Base-by-base conservation (phyloP, 1,140 invertebrate species). In the Grapholita molesta region DNA sequence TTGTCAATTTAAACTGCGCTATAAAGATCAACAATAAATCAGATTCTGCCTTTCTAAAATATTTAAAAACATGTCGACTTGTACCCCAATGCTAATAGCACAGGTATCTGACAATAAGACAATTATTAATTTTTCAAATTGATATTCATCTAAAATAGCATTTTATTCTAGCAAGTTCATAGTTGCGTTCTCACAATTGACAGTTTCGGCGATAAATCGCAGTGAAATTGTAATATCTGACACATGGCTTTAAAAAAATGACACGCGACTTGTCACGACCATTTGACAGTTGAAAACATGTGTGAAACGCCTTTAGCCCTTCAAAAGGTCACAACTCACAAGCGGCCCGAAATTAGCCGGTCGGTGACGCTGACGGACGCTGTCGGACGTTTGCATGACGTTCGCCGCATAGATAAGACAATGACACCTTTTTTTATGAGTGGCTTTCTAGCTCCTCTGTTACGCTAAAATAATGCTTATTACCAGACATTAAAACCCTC, bases 251-350 rank as follows among this genome's bases (percentile, higher is more conserved):
- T 8, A 48, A 21, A 48, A 48, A 21, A 12, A 24, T 21, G 12
- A 48, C 15, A 3, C 18, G 6, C 8, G 8, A 48, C 18, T 48
- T 9, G 8, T 32, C n/a, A n/a, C 42, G 25, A 11, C 6, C 55
- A 28, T 28, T n/a, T 28, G 53, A 25, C 53, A 61, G 55, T 61
- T 15, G 25, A 12, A 15, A 25, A 23, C 21, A 57, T 9, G 24
- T 57, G 53, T 61, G 55, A 28, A 25, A 15, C 4, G 1, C 55
- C 55, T 15, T 61, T 61, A 61, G 25, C 25, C 55, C 28, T 61
- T 61, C 55, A 61, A 32, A 32, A 61, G 55, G 55, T 61, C 55
- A 61, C 3, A 48, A 48, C 25, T 61, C 55, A 61, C 3, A 48
- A 48, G 42, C 42, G 25, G 24, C 28, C 24, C 32, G 55, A 61